Evolutionary conservation across 2,113 vertebrate genomes (phyloP).

Genomic region (Erpornis zantholeuca): DNA sequence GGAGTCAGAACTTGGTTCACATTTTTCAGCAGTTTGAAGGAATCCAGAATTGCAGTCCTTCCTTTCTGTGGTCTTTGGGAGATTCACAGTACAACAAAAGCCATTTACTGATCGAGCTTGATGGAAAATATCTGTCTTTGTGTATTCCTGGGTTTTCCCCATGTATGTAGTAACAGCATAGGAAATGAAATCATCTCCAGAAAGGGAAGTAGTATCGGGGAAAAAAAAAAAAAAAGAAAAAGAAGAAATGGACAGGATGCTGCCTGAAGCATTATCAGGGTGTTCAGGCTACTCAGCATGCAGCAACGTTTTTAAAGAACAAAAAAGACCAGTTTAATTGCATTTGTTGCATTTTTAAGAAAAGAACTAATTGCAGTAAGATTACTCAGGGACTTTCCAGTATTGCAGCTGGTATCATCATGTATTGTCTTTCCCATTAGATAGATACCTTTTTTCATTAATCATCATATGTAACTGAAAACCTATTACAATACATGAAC

Average conservation of each 20-base stretch:
- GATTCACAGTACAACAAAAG: background rate
- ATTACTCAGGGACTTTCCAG: slow-evolving; percentile 30
- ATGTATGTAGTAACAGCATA: background rate
- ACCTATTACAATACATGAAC: background rate
- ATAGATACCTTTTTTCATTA: background rate
- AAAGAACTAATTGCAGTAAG: background rate
- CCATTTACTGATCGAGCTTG: background rate
- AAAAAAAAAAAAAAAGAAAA: too few species aligned
- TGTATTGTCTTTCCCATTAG: background rate
- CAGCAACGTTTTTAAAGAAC: background rate
- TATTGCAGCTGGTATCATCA: background rate
- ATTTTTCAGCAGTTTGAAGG: background rate
- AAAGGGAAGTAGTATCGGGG: background rate
- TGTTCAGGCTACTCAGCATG: background rate
- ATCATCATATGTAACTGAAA: background rate
- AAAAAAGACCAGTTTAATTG: background rate
- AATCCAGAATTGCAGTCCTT: background rate
- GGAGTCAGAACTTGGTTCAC: background rate
- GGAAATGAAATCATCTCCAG: slow-evolving; percentile 25
- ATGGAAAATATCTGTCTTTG: slow-evolving; percentile 27
- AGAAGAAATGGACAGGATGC: background rate
- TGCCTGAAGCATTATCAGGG: background rate
- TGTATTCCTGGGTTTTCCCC: slow-evolving; percentile 8
- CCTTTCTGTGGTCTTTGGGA: background rate
- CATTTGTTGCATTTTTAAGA: background rate